Evolutionary conservation across 2,113 vertebrate genomes (phyloP).

Genomic region (Rhineura floridana): DNA sequence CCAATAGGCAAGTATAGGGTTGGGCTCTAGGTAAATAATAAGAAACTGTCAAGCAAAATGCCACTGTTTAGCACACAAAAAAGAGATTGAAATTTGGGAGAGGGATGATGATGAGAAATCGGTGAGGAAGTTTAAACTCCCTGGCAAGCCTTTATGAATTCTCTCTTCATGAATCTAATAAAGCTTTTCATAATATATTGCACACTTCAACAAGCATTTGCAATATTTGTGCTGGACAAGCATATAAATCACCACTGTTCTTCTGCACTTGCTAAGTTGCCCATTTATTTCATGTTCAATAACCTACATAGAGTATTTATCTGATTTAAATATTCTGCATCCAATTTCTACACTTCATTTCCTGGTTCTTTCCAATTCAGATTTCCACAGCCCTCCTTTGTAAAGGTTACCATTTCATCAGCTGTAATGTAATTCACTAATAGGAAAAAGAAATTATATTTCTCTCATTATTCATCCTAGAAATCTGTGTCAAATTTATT

Average conservation of each 20-base stretch:
- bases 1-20: background rate
- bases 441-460: too few species aligned
- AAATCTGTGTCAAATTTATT: too few species aligned
- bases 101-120: conserved; percentile 36
- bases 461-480: too few species aligned
- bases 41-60: background rate
- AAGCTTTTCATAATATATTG: conserved; percentile 53
- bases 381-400: conserved; percentile 60
- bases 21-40: background rate
- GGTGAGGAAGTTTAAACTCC: conserved; percentile 25
- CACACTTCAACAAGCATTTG: conserved; percentile 55
- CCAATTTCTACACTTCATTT: conserved; percentile 58
- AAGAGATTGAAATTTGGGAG: background rate
- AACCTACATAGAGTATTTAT: conserved; percentile 58
- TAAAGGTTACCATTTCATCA: conserved; percentile 66
- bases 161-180: conserved; percentile 49
- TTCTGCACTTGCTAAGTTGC: conserved; percentile 41
- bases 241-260: conserved; percentile 58
- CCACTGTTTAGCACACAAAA: background rate
- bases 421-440: too few species aligned
- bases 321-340: conserved; percentile 67
- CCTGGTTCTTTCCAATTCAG: conserved; percentile 41
- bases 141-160: conserved; percentile 31
- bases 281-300: conserved; percentile 59
- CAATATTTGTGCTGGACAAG: conserved; percentile 52